Conservation (phyloP, 2,797 vertebrate genomes). For the Salmo trutta region DNA sequence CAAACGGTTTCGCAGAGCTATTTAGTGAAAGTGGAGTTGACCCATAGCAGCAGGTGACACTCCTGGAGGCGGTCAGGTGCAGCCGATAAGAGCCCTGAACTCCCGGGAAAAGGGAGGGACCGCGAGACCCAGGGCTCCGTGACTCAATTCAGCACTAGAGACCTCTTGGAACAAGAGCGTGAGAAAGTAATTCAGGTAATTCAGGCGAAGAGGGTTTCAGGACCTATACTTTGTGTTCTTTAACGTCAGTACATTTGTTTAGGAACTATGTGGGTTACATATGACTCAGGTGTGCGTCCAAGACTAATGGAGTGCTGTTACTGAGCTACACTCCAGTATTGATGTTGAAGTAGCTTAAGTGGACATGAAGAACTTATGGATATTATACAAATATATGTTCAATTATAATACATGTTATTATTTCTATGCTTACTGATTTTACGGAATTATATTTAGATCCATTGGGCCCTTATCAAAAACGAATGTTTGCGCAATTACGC, state of each 20-base stretch:
- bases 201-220: slow-evolving; percentile 76
- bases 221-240: slow-evolving; percentile 61
- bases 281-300: slow-evolving; percentile 61
- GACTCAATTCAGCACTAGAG: slow-evolving; percentile 74
- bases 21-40: slow-evolving; percentile 53
- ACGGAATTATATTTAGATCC: neutral
- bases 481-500: neutral
- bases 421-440: neutral
- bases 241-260: slow-evolving; percentile 71
- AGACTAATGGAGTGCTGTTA: slow-evolving; percentile 51
- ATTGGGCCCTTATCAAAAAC: neutral
- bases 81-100: slow-evolving; percentile 72
- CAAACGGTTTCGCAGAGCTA: slow-evolving; percentile 54
- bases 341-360: neutral
- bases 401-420: neutral
- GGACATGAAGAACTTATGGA: neutral
- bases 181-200: slow-evolving; percentile 89
- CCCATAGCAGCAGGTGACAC: slow-evolving; percentile 80
- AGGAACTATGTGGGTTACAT: slow-evolving; percentile 60
- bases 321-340: slow-evolving; percentile 37
- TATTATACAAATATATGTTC: neutral
- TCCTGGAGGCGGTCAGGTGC: slow-evolving; percentile 84
- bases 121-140: slow-evolving; percentile 63
- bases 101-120: slow-evolving; percentile 53
- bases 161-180: slow-evolving; percentile 87